Evolutionary conservation across 2,888 invertebrate genomes (phyloP), one percentile per base, ranked within the genome.

Genomic region (Habroteleia sp.): DNA sequence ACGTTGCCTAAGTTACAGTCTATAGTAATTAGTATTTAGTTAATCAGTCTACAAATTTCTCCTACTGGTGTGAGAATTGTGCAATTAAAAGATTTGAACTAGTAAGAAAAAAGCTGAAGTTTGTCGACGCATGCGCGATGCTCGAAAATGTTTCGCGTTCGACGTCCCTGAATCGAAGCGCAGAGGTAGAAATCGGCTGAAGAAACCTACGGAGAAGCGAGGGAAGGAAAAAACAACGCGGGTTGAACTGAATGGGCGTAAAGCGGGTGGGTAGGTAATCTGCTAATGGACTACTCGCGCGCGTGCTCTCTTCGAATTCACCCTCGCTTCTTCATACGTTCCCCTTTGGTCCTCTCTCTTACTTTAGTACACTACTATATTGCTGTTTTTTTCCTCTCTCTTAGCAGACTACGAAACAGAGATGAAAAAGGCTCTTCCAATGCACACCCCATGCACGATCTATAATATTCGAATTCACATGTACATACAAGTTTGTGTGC

Each of bases 231-330:
- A 84, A 81, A 85, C 79, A 83, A 82, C 81, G 80, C 79, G 48
- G 82, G 81, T 81, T 84, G 80, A 85, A 85, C 60, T 81, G 85
- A 85, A 85, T 82, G 85, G 82, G 84, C 81, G 83, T 81, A 58
- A 63, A 83, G 82, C 81, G 83, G 82, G 81, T 83, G 84, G 85
- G 81, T 84, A 85, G 85, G 87, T 88, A 88, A 88, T 88, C 88
- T 88, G 88, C 88, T 88, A 88, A 88, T 87, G 88, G 87, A 88
- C 71, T 63, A 62, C 87, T 87, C 81, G 65, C 69, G 75, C 74
- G 68, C 79, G 58, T 74, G 68, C 58, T 65, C 66, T 44, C 79
- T 77, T 50, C 73, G 56, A 71, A 62, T 71, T 76, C 76, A 72
- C 60, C 56, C 74, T 76, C 75, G 72, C 58, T 76, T 60, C 72